Conservation (phyloP, 2,113 vertebrate genomes). For the Trochalopteron elliotii region DNA sequence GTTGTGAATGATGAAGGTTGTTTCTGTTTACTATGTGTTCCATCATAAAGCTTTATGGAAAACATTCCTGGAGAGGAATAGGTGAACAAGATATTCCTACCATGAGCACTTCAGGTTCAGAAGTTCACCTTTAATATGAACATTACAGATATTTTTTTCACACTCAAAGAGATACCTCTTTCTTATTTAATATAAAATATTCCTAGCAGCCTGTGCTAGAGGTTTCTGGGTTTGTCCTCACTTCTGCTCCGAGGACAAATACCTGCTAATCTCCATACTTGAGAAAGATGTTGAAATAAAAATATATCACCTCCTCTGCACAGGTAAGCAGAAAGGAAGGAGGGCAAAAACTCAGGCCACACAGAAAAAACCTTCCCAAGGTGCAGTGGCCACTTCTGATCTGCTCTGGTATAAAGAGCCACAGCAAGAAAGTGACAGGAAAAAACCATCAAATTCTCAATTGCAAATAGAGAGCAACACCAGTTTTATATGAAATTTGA, state of each 20-base stretch:
- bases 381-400: not conserved
- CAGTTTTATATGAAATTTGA: not conserved
- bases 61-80: slow-evolving; percentile 32
- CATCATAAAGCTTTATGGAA: slow-evolving; percentile 56
- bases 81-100: slow-evolving; percentile 14
- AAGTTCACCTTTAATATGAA: slow-evolving; percentile 46
- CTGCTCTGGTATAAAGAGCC: not conserved
- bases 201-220: not conserved
- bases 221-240: not conserved
- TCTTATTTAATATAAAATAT: not conserved
- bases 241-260: not conserved
- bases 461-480: not conserved
- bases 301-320: not conserved
- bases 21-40: slow-evolving; percentile 60
- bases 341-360: not conserved
- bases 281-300: not conserved
- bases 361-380: not conserved
- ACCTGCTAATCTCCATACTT: not conserved
- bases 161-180: not conserved
- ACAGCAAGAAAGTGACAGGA: not conserved
- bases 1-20: not conserved
- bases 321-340: not conserved
- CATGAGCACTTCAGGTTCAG: slow-evolving; percentile 23
- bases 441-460: accelerated
- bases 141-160: not conserved